Evolutionary conservation across 2,797 vertebrate species (phyloP).

Genomic region (Lemur catta): DNA sequence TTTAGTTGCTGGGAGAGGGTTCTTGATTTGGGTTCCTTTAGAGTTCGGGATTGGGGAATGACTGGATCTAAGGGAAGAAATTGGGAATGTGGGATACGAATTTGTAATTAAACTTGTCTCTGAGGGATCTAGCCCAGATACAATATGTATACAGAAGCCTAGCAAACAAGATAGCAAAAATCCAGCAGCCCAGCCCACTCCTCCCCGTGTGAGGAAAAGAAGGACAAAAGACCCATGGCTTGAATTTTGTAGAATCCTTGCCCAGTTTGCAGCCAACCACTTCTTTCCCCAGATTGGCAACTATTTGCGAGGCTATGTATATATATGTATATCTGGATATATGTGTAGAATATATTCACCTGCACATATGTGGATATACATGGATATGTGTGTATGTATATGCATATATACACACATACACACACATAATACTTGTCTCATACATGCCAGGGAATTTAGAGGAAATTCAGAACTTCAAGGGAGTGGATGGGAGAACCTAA

Average conservation of each 20-base stretch:
- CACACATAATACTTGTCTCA: slow-evolving; percentile 75
- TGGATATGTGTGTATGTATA: slow-evolving; percentile 73
- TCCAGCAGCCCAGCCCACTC: background rate
- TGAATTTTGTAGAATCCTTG: slow-evolving; percentile 40
- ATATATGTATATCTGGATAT: slow-evolving; percentile 83
- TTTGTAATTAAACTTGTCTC: slow-evolving; percentile 66
- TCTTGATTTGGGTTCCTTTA: slow-evolving; percentile 67
- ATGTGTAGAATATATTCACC: slow-evolving; percentile 81
- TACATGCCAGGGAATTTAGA: slow-evolving; percentile 79
- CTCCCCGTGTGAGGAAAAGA: background rate
- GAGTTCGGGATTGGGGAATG: slow-evolving; percentile 48
- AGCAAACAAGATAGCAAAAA: slow-evolving; percentile 68
- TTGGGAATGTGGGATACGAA: slow-evolving; percentile 55
- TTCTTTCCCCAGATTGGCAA: slow-evolving; percentile 50
- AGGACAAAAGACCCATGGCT: background rate
- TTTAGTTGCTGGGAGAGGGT: background rate
- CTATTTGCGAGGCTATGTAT: slow-evolving; percentile 81
- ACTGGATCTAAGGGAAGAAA: slow-evolving; percentile 63
- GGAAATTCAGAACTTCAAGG: slow-evolving; percentile 71
- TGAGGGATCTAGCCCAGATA: slow-evolving; percentile 73
- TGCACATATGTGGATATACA: slow-evolving; percentile 83
- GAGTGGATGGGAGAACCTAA: slow-evolving; percentile 65
- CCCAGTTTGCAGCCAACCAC: slow-evolving; percentile 56
- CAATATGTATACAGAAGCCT: slow-evolving; percentile 80
- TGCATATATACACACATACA: slow-evolving; percentile 75